phyloP scores from a whole-genome alignment of 2,888 invertebrate species.

The Lasioglossum villosulum region DNA sequence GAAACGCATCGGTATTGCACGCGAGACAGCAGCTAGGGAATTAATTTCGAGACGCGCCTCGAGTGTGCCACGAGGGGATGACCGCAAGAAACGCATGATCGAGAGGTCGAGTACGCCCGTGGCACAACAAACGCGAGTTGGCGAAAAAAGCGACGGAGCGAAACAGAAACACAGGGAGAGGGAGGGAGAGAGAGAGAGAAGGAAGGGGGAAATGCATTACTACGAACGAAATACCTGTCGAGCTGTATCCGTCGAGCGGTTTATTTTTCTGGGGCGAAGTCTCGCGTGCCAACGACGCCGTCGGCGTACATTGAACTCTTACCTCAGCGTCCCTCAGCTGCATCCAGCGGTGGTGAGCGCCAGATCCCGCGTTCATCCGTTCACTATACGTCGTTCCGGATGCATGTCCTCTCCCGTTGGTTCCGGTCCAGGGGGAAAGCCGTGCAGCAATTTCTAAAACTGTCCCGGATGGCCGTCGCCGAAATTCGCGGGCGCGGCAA shows the following conservation, averaged over 20 bases:
- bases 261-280: conserved; percentile 48
- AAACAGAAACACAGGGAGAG: neutral
- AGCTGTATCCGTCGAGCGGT: conserved; percentile 1
- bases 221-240: conserved; percentile 14
- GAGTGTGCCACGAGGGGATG: conserved; percentile 5
- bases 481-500: neutral
- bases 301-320: conserved; percentile 70
- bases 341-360: conserved; percentile 61
- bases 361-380: conserved; percentile 63
- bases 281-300: conserved; percentile 59
- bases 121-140: neutral
- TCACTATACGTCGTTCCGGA: conserved; percentile 26
- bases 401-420: conserved; percentile 42
- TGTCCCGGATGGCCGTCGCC: neutral
- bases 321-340: conserved; percentile 68
- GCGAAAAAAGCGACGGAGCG: neutral
- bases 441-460: neutral
- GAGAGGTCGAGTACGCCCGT: neutral
- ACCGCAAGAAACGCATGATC: conserved; percentile 24
- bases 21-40: neutral
- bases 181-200: neutral
- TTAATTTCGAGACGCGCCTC: conserved; percentile 14
- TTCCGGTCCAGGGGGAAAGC: neutral
- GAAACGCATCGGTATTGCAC: conserved; percentile 10
- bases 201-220: neutral